A percentile compares a stretch with the other conserved stretches of the same genome.
Conservation (phyloP, 1,140 invertebrate species). For the Papilio dardanus region DNA sequence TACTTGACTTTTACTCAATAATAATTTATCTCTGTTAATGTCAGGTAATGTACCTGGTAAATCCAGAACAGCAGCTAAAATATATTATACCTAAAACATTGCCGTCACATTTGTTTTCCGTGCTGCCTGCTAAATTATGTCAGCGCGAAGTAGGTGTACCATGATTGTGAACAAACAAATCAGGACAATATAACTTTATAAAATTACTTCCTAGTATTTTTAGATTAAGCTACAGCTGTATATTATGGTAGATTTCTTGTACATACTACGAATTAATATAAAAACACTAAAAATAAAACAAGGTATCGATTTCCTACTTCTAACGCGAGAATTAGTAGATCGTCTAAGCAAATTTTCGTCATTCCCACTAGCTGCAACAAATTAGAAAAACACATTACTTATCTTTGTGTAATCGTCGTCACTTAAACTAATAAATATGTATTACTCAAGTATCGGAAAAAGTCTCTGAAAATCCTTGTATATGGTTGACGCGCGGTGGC, state of each 20-base stretch:
- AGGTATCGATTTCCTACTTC: too few relatives aligned
- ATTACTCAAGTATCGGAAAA: too few relatives aligned
- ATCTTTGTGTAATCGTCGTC: too few relatives aligned
- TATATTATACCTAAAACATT: too few relatives aligned
- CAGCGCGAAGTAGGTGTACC: background rate
- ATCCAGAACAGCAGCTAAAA: background rate
- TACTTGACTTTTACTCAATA: background rate
- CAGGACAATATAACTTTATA: background rate
- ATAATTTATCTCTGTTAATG: background rate
- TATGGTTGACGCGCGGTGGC: background rate
- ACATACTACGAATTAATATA: too few relatives aligned
- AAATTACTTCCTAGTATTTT: background rate
- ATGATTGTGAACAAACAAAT: background rate
- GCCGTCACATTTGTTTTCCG: conserved; percentile 8
- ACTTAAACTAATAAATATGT: too few relatives aligned
- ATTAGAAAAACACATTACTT: too few relatives aligned
- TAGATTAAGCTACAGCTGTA: background rate
- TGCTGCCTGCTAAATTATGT: conserved; percentile 11
- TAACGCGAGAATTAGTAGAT: too few relatives aligned
- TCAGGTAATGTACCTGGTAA: background rate
- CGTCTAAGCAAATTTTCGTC: too few relatives aligned
- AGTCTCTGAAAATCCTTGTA: background rate
- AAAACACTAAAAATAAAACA: too few relatives aligned
- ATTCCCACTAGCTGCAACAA: too few relatives aligned
- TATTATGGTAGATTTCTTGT: too few relatives aligned